Base-by-base conservation (phyloP, 2,113 vertebrate genomes). In the Manacus vitellinus region DNA sequence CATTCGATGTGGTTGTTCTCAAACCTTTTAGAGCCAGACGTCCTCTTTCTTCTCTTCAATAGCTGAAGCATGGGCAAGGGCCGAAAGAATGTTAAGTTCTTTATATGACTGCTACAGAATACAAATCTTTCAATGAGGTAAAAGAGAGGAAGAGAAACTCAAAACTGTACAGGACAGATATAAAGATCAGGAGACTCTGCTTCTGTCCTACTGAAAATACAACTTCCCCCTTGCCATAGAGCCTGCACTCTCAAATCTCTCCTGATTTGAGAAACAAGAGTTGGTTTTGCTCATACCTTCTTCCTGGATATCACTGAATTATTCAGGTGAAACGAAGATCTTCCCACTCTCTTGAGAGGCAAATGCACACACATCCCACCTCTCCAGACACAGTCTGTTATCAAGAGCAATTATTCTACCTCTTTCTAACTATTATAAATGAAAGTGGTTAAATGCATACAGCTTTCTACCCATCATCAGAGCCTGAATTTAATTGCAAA, bases 211-310 rank as follows among this genome's bases (percentile, higher is more conserved):
- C 39, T 65, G 35, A 11, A n/a, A 41, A 72, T 55, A 13, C 39
- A 82, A 33, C 21, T 19, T 58, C 10, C 6, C 12, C 17, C 9
- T 61, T 67, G 5, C n/a, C 49, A 14, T 0, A 39, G 22, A 74
- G 7, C 41, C 7, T n/a, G 20, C 0, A 0, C 14, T 54, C 27
- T 84, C 24, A 77, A 81, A 54, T 58, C 16, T 47, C 33, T 47
- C 55, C 81, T 56, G 31, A 46, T 49, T n/a, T 70, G 47, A 44
- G 66, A 75, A 82, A 58, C 3, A 22, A 33, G 68, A 74, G 7
- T 8, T 87, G 27, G 4, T 10, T 91, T 77, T 35, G 4, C 9
- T 93, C 1, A 0, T 17, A 10, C 13, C 21, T 84, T 77, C 35
- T 43, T 77, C 37, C 14, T 41, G 22, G 17, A 4, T 66, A 73